phyloP scores from a whole-genome alignment of 2,113 vertebrate species.

The Cromileptes altivelis region DNA sequence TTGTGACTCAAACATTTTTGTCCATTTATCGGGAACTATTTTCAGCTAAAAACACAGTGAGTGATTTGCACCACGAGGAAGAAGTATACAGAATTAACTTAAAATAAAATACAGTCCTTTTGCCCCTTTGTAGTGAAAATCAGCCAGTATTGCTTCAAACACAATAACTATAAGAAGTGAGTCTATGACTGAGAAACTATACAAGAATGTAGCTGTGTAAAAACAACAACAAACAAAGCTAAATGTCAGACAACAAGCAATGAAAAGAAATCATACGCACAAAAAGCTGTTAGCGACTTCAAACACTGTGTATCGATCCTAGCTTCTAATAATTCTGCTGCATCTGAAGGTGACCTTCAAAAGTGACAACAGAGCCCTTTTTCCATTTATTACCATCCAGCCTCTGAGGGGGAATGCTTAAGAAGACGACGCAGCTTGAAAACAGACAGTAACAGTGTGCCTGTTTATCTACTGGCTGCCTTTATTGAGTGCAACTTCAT shows the following conservation, averaged over 20 bases:
- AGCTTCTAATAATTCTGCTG: slow-evolving; percentile 32
- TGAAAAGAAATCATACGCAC: not conserved
- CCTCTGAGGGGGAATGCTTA: not conserved
- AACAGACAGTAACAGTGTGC: slow-evolving; percentile 29
- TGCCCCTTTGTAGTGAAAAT: not conserved
- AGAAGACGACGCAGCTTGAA: slow-evolving; percentile 39
- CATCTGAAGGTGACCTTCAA: slow-evolving; percentile 54
- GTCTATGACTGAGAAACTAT: not conserved
- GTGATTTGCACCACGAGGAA: not conserved
- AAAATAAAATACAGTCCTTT: not conserved
- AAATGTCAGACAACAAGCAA: slow-evolving; percentile 30
- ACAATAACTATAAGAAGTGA: not conserved
- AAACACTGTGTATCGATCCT: slow-evolving; percentile 35
- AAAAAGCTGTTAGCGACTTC: slow-evolving; percentile 21
- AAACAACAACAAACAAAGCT: slow-evolving; percentile 1
- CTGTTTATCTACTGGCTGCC: slow-evolving; percentile 18
- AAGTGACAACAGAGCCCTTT: slow-evolving; percentile 27
- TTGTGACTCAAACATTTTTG: not conserved
- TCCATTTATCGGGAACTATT: not conserved
- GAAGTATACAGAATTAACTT: not conserved
- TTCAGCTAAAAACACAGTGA: not conserved
- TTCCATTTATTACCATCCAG: slow-evolving; percentile 32
- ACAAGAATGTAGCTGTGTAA: not conserved
- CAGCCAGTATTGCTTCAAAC: not conserved
- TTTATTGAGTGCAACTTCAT: slow-evolving; percentile 45